Evolutionary conservation across 2,888 invertebrate species (phyloP).

Genomic region (Arrhopalites spinosus): DNA sequence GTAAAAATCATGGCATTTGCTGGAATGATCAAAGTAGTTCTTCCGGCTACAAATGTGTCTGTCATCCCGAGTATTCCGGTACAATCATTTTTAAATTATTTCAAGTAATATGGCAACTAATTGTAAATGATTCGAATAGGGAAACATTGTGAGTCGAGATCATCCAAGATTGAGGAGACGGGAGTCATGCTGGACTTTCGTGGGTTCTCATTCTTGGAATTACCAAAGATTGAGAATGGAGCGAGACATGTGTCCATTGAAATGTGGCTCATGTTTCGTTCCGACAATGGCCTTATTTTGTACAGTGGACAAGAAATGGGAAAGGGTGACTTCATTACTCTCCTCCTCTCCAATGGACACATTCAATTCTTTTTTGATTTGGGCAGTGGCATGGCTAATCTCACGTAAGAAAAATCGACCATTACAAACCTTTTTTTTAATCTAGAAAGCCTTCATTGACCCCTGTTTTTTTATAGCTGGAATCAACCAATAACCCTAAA

Average conservation of each 20-base stretch:
- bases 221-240: conserved; percentile 57
- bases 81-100: conserved; percentile 3
- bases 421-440: neutral
- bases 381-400: conserved; percentile 83
- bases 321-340: conserved; percentile 82
- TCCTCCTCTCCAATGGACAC: conserved; percentile 78
- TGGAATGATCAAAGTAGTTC: conserved; percentile 60
- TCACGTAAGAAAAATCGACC: conserved; percentile 63
- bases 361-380: conserved; percentile 88
- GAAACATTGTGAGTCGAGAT: conserved; percentile 23
- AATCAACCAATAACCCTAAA: conserved; percentile 68
- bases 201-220: conserved; percentile 76
- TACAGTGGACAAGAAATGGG: conserved; percentile 74
- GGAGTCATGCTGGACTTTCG: conserved; percentile 72
- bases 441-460: neutral
- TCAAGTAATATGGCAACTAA: neutral
- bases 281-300: conserved; percentile 77
- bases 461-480: conserved; percentile 60
- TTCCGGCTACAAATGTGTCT: conserved; percentile 64
- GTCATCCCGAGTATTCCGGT: conserved; percentile 68
- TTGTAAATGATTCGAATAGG: conserved; percentile 27
- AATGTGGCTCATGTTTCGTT: conserved; percentile 80
- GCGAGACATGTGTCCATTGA: conserved; percentile 65
- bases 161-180: conserved; percentile 39
- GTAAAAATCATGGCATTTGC: conserved; percentile 70